A percentile compares a stretch with the other conserved stretches of the same genome.
These are phyloP conservation scores for Promerops cafer DNA, from an alignment of 2,113 vertebrate species.

Conservation along the genomic window DNA sequence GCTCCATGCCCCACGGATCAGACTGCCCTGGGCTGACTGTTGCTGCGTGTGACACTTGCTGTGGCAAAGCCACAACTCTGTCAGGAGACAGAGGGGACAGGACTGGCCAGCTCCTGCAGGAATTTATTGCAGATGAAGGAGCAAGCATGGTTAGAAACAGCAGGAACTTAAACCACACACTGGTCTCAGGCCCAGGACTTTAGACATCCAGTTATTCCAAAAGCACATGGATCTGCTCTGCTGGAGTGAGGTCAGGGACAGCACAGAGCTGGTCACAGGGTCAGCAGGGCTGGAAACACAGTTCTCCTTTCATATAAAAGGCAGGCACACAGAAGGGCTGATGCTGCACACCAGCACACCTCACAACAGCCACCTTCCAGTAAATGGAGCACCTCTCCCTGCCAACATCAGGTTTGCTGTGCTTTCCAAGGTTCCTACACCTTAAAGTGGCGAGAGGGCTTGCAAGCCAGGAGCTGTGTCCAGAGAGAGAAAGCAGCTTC, in stretches of 20 bases:
- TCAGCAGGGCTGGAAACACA: background rate
- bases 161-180: background rate
- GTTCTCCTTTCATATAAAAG: background rate
- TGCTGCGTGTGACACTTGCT: background rate
- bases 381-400: background rate
- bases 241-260: background rate
- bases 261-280: background rate
- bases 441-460: background rate
- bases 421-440: background rate
- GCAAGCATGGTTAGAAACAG: background rate
- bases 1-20: rapidly evolving
- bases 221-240: background rate
- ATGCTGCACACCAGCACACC: background rate
- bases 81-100: background rate
- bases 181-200: background rate
- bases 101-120: background rate
- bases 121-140: background rate
- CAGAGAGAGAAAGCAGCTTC: background rate
- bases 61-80: background rate
- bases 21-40: background rate
- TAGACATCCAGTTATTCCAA: background rate
- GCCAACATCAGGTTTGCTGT: background rate
- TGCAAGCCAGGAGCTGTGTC: background rate
- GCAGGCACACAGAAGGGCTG: background rate
- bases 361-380: background rate